phyloP scores from a whole-genome alignment of 2,113 vertebrate genomes.

The Centropus bengalensis region DNA sequence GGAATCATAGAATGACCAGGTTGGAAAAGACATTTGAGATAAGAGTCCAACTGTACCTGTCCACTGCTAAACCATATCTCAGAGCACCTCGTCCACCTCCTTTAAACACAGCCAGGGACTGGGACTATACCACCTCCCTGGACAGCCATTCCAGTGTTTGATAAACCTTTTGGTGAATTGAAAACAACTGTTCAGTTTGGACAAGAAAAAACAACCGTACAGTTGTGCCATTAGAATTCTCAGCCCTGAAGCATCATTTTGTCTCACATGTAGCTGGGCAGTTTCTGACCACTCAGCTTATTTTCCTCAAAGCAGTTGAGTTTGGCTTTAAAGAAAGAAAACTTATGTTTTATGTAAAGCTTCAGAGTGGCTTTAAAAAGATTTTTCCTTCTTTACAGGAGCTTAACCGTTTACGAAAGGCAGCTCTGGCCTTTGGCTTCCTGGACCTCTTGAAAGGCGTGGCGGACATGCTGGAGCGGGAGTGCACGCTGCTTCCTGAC shows the following conservation, averaged over 20 bases:
- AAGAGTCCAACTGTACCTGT: too few species aligned
- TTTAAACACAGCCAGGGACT: too few species aligned
- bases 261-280: background rate
- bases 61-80: too few species aligned
- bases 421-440: conserved; percentile 95
- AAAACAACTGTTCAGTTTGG: too few species aligned
- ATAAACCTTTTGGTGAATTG: too few species aligned
- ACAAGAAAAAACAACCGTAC: background rate
- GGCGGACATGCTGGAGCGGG: conserved; percentile 93
- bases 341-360: background rate
- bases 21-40: too few species aligned
- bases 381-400: conserved; percentile 77
- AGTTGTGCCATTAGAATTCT: background rate
- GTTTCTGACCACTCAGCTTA: background rate
- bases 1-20: too few species aligned
- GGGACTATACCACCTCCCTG: too few species aligned
- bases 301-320: background rate
- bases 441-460: conserved; percentile 95
- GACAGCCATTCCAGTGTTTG: too few species aligned
- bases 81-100: too few species aligned
- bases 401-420: conserved; percentile 93
- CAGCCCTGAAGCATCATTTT: background rate
- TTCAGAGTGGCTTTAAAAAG: background rate
- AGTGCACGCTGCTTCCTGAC: conserved; percentile 94
- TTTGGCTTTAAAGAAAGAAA: background rate